Base-by-base conservation (phyloP, 2,888 invertebrate genomes). In the Perdita meconis region DNA sequence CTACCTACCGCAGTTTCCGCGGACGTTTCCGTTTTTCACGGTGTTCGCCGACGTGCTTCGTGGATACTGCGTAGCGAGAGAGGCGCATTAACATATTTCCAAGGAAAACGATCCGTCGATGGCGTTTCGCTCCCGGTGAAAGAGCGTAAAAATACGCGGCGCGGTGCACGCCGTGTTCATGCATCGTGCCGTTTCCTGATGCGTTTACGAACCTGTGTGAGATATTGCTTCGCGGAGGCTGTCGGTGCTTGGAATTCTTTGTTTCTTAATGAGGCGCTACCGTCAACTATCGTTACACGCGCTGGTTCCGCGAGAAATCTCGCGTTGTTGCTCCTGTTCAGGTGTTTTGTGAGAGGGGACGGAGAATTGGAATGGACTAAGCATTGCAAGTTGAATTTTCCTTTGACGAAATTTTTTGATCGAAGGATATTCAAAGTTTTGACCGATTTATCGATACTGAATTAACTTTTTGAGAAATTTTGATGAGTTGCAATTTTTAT, bases 11-110 rank as follows among this genome's bases (percentile, higher is more conserved):
- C 47, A 34, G 12, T 40, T 59, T 57, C 59, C 26, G 47, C 38
- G 36, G 8, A 30, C 60, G 51, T 30, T 51, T 47, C 61, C 50
- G 16, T 34, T 16, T 53, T 19, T 44, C n/a, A 50, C 47, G 24
- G 19, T 8, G 16, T n/a, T n/a, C n/a, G n/a, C n/a, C 16, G 5
- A 22, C 65, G 36, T n/a, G n/a, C n/a, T n/a, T n/a, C n/a, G 0
- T 38, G 60, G 40, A 55, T 65, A 60, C 64, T 60, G 75, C 60
- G 38, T 30, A 44, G 47, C 36, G 66, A 40, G 42, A 44, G 51
- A 53, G 8, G 16, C n/a, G 22, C 36, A 66, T 76, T 76, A 76
- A 57, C 75, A 66, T 73, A 74, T 73, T 73, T 76, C 74, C 74
- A 73, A 76, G 75, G 74, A 73, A 73, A 76, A 66, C 66, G n/a